Evolutionary conservation across 2,888 invertebrate species (phyloP).

Genomic region (Therioaphis trifolii): DNA sequence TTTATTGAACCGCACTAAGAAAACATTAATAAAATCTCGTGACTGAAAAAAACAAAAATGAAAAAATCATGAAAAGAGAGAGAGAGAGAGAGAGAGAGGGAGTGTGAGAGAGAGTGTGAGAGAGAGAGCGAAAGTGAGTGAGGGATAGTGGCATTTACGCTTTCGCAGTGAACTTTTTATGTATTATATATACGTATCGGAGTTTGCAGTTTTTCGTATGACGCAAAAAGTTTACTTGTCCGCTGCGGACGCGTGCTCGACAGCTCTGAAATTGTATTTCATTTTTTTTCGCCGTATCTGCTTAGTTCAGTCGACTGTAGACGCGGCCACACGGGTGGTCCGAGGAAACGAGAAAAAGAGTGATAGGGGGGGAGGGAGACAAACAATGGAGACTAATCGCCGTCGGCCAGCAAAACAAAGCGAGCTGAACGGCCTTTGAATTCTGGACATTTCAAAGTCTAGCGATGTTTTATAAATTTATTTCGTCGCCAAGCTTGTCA

Average conservation of each 20-base stretch:
- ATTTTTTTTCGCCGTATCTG: neutral
- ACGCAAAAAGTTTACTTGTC: conserved; percentile 30
- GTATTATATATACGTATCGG: too few species aligned
- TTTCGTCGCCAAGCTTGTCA: too few species aligned
- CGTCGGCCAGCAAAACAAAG: conserved; percentile 13
- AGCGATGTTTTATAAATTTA: too few species aligned
- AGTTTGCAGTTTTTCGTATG: conserved; percentile 34
- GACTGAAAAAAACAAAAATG: neutral
- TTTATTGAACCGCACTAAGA: conserved; percentile 11
- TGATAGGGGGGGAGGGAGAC: too few species aligned
- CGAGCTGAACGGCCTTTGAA: conserved; percentile 8
- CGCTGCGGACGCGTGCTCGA: conserved; percentile 6
- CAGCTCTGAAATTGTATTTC: conserved; percentile 24
- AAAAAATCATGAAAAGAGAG: too few species aligned
- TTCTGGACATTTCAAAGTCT: too few species aligned
- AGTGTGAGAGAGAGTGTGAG: too few species aligned
- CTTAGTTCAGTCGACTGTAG: too few species aligned
- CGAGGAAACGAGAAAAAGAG: too few species aligned
- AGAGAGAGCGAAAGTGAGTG: neutral
- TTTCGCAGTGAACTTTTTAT: conserved; percentile 22
- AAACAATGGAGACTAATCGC: conserved; percentile 42
- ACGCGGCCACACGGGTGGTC: too few species aligned
- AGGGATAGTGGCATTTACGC: conserved; percentile 6
- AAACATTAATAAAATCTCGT: conserved; percentile 45
- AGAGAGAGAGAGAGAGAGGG: too few species aligned